Evolutionary conservation across 1,140 invertebrate genomes (phyloP), one percentile per base, ranked within the genome.

Genomic region (Dinothrombium tinctorium): DNA sequence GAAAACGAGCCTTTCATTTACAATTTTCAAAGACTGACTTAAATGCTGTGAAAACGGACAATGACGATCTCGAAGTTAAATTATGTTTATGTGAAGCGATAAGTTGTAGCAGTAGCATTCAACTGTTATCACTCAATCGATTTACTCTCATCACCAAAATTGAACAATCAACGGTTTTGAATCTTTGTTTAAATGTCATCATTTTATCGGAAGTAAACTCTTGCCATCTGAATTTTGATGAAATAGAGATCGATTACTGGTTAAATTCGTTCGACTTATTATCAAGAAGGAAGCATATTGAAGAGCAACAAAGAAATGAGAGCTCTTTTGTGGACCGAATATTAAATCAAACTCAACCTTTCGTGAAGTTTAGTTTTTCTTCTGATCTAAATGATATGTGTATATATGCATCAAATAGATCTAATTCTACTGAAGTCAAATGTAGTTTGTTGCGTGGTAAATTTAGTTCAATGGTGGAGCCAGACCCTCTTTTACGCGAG

Each of bases 401-500:
- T 12, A 36, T 36, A n/a, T n/a, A n/a, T 21, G 8, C 5, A 36
- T 36, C 12, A n/a, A 11, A 8, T 2, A 9, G 9, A 20, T 6
- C 7, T 21, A 22, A 12, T 21, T 21, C 7, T 36, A 9, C 17
- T 11, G 17, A 9, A 19, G 20, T 12, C 8, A 15, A 22, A 21
- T n/a, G 20, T 19, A 21, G 19, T 21, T 36, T 22, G 3, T 2
- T 36, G 5, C 33, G 14, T 3, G 33, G 33, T 21, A 36, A 36
- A 21, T 4, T 36, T 7, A 36, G 19, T 21, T 19, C 33, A 1
- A 21, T 15, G 12, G 17, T 36, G 2, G 33, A 36, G 20, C 33
- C 33, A 36, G 33, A 36, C 19, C 33, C 33, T 11, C 20, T 36
- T 21, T 22, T 12, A 36, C 33, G 23, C 20, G 33, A 36, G 23